Conservation (phyloP, 2,797 vertebrate species). For the Centropyge bicolor region DNA sequence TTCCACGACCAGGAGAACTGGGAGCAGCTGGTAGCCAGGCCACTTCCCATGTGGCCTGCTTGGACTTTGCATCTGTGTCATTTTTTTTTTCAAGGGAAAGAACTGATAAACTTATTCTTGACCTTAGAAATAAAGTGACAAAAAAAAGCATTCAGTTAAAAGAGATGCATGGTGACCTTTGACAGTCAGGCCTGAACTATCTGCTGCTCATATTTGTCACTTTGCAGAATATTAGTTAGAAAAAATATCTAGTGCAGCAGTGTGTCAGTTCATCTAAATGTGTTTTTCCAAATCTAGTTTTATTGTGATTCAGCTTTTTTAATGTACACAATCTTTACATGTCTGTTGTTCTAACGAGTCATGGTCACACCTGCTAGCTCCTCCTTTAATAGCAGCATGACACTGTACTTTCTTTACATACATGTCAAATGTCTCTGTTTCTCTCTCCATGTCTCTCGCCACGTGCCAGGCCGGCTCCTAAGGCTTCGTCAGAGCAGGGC, state of each 20-base stretch:
- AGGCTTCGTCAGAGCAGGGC: conserved; percentile 72
- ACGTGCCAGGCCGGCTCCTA: conserved; percentile 85
- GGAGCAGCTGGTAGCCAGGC: too few species aligned
- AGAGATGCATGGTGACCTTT: background rate
- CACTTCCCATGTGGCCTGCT: background rate
- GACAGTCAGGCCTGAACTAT: background rate
- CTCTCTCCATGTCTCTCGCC: conserved; percentile 47
- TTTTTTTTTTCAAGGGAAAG: background rate
- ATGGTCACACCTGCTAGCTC: background rate
- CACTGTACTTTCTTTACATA: background rate
- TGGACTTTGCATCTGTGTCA: background rate
- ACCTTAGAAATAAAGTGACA: background rate
- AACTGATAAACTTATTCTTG: background rate
- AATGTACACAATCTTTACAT: too few species aligned
- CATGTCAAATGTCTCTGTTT: conserved; percentile 16
- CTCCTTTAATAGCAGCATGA: background rate
- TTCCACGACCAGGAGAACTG: too few species aligned
- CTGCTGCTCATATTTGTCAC: too few species aligned
- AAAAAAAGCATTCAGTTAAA: background rate
- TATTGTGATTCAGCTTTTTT: too few species aligned
- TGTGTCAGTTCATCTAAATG: too few species aligned
- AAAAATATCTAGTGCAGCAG: too few species aligned
- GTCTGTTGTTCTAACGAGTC: too few species aligned
- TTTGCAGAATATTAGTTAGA: too few species aligned
- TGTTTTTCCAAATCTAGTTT: too few species aligned